phyloP scores from a whole-genome alignment of 1,140 invertebrate species.

The Probaryconus sp. region DNA sequence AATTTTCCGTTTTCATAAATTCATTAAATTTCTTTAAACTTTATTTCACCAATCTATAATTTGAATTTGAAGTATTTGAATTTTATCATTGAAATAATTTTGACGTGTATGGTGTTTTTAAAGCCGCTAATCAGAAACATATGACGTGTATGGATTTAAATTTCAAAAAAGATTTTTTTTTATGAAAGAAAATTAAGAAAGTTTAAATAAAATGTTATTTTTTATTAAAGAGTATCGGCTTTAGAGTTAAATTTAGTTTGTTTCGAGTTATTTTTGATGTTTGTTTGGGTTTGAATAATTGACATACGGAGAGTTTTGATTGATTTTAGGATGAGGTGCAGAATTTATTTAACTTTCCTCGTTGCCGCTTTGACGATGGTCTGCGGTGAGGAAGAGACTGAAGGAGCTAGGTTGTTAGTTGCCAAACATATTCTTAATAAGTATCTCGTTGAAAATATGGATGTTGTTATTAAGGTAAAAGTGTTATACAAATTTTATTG shows the following conservation, averaged over 20 bases:
- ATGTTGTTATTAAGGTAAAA: constrained; percentile 92
- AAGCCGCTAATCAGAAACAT: constrained; percentile 14
- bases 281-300: constrained; percentile 17
- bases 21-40: background rate
- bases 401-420: constrained; percentile 85
- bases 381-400: constrained; percentile 81
- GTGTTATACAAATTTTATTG: no score
- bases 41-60: background rate
- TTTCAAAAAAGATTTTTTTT: constrained; percentile 6
- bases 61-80: background rate
- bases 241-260: background rate
- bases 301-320: constrained; percentile 36
- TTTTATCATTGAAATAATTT: background rate
- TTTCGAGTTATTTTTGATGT: background rate
- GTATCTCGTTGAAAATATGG: constrained; percentile 98
- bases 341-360: constrained; percentile 62
- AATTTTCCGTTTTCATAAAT: constrained; percentile 3
- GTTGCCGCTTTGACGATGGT: constrained; percentile 70
- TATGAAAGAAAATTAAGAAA: constrained; percentile 19
- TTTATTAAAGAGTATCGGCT: background rate
- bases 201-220: background rate
- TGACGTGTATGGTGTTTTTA: background rate
- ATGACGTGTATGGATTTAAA: constrained; percentile 41
- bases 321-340: constrained; percentile 74
- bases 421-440: constrained; percentile 97